A percentile compares a stretch with the other conserved stretches of the same genome.
These are phyloP conservation scores for Nyctibius bracteatus DNA, from an alignment of 2,113 vertebrate genomes.

Conservation along the genomic window DNA sequence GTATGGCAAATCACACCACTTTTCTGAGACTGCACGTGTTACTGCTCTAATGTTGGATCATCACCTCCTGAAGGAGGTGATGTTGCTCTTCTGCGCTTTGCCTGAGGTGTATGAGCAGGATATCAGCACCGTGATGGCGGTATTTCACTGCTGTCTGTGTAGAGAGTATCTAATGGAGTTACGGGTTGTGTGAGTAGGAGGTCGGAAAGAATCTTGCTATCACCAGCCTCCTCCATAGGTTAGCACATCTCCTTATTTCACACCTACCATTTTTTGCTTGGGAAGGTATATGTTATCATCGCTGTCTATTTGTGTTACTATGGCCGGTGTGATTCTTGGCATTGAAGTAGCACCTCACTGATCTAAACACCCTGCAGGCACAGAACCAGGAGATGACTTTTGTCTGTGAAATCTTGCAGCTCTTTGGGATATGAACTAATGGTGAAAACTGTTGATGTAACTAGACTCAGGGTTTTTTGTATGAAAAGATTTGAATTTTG, in stretches of 20 bases:
- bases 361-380: not conserved
- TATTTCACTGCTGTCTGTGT: not conserved
- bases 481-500: not conserved
- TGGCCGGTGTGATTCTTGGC: not conserved
- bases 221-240: too few relatives aligned
- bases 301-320: not conserved
- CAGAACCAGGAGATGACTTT: not conserved
- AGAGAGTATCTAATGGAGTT: not conserved
- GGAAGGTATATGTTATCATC: not conserved
- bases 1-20: fast-evolving
- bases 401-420: not conserved
- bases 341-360: not conserved
- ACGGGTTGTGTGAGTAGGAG: not conserved
- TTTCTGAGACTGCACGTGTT: not conserved
- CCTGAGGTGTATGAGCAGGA: not conserved
- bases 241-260: not conserved
- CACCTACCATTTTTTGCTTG: not conserved
- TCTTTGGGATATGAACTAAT: not conserved
- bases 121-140: not conserved
- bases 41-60: not conserved
- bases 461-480: fast-evolving
- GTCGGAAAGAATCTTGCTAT: too few relatives aligned
- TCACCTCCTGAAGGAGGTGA: not conserved
- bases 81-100: not conserved
- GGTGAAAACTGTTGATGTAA: not conserved